A percentile compares a stretch with the other conserved stretches of the same genome.
phyloP scores from a whole-genome alignment of 2,113 vertebrate species.

The Muntiacus muntjak region DNA sequence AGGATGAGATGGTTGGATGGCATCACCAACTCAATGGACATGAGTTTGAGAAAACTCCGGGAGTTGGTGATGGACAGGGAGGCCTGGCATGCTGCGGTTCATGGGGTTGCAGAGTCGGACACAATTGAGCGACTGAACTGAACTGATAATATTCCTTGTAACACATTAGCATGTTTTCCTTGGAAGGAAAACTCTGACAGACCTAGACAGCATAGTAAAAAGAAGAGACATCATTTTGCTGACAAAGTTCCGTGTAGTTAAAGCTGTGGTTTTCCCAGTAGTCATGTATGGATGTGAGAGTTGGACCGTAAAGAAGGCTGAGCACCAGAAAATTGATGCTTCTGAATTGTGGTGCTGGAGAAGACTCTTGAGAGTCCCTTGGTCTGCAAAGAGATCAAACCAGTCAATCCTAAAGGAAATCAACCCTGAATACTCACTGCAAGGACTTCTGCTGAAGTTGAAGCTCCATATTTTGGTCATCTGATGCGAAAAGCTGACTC shows the following conservation, averaged over 20 bases:
- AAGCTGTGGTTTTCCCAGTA: background rate
- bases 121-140: background rate
- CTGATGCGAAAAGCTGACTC: background rate
- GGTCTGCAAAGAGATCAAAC: background rate
- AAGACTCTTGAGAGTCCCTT: background rate
- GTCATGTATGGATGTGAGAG: background rate
- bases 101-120: fast-evolving
- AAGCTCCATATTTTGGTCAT: background rate
- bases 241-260: background rate
- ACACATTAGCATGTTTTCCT: background rate
- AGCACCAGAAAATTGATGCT: background rate
- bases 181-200: background rate
- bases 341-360: background rate
- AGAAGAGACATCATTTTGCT: background rate
- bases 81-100: background rate
- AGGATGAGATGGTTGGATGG: background rate
- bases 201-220: background rate
- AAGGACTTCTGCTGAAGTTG: background rate
- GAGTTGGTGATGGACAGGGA: background rate
- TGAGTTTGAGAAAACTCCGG: background rate
- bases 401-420: background rate
- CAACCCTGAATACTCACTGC: background rate
- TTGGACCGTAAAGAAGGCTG: background rate
- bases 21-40: background rate
- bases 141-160: background rate